Conservation (phyloP, 2,113 vertebrate species). For the Neodontobutis hainanensis region DNA sequence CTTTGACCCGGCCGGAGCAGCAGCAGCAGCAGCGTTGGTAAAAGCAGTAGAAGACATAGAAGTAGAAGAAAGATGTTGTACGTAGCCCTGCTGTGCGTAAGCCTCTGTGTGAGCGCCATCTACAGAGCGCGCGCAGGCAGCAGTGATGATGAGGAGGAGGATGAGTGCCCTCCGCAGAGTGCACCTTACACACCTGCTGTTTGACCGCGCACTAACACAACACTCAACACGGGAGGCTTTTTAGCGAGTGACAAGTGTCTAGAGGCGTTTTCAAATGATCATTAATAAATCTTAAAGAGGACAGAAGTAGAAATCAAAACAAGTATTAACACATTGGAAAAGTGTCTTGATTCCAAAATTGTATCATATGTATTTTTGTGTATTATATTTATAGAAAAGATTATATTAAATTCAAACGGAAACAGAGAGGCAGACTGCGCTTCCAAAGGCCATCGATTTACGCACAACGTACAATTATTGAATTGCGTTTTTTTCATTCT, state of each 20-base stretch:
- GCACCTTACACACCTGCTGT: conserved; percentile 41
- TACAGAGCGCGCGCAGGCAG: conserved; percentile 78
- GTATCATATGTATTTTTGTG: background rate
- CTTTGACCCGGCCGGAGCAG: conserved; percentile 65
- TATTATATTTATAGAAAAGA: background rate
- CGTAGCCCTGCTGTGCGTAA: conserved; percentile 27
- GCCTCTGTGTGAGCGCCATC: conserved; percentile 87
- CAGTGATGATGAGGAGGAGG: conserved; percentile 28
- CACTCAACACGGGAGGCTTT: background rate
- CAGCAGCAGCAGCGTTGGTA: conserved; percentile 1
- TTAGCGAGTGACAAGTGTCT: background rate
- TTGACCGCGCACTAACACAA: conserved; percentile 16
- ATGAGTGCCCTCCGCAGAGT: conserved; percentile 39
- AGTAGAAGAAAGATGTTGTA: background rate
- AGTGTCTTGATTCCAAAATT: background rate
- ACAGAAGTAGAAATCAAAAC: background rate
- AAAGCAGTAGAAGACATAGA: background rate
- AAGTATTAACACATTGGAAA: background rate
- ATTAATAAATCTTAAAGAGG: background rate
- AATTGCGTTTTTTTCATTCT: background rate
- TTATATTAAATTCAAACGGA: background rate
- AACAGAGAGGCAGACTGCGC: background rate
- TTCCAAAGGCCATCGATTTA: background rate
- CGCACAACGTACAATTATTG: conserved; percentile 4
- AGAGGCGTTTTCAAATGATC: background rate